Percentiles rank a stretch among this genome's conserved stretches.
phyloP scores from a whole-genome alignment of 2,113 vertebrate genomes.

The Trematocara variabile region DNA sequence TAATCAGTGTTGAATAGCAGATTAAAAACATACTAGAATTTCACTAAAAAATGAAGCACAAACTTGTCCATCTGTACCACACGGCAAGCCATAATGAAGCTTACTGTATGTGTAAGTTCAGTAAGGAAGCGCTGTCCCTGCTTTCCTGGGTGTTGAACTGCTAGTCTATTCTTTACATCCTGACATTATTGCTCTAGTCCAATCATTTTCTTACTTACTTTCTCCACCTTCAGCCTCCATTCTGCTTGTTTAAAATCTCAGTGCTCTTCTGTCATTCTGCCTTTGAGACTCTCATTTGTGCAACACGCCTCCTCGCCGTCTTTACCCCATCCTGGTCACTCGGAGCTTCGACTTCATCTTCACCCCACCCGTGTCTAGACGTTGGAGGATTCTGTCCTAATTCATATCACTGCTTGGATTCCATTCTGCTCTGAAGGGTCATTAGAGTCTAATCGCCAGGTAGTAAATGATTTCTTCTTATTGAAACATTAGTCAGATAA shows the following conservation, averaged over 20 bases:
- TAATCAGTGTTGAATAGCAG: not conserved
- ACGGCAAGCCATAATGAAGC: not conserved
- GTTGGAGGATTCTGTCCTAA: not conserved
- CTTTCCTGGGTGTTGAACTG: not conserved
- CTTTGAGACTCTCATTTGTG: not conserved
- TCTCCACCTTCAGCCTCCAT: not conserved
- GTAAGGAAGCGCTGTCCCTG: not conserved
- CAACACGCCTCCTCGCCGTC: fast-evolving
- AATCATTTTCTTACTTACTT: not conserved
- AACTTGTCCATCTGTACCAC: not conserved
- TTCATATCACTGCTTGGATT: not conserved
- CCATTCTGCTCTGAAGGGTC: not conserved
- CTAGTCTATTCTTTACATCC: not conserved
- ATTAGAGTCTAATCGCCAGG: not conserved
- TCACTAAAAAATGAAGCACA: fast-evolving
- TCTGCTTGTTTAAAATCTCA: not conserved
- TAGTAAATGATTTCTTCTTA: not conserved
- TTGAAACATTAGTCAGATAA: not conserved
- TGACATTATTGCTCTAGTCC: not conserved
- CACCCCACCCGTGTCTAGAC: fast-evolving
- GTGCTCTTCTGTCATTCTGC: not conserved
- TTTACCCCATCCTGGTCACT: not conserved
- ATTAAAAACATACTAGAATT: not conserved
- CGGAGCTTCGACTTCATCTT: fast-evolving
- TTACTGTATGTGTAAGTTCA: fast-evolving